Base-by-base conservation (phyloP, 1,140 invertebrate genomes). In the Pseudomyrmex flavicornis region DNA sequence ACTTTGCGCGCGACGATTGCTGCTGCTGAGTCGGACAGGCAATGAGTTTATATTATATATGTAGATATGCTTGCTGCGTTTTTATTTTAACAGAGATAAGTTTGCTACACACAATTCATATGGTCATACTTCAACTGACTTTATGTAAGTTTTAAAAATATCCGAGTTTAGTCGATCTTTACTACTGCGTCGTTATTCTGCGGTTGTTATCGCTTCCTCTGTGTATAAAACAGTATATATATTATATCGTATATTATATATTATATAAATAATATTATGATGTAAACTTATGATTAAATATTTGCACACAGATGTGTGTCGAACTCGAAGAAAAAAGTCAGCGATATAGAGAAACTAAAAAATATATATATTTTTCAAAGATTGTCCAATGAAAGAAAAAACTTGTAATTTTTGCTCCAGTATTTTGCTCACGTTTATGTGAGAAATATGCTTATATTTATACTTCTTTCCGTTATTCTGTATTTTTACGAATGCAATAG, bases 81-180 rank as follows among this genome's bases (percentile, higher is more conserved):
- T 70, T 85, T 62, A 58, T 79, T 80, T 1, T 15, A 69, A 56
- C 9, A 52, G 5, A 13, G 74, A 83, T 83, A 83, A 83, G 46
- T 65, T 12, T 10, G 59, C 22, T 15, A 17, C 26, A 26, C 46
- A 26, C 46, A 35, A 73, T 79, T 66, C n/a, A 26, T 48, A 17
- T 8, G 59, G 20, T 61, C 61, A 52, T 77, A 77, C 20, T 77
- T 61, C 13, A 79, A 62, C 72, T n/a, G 5, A 26, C 48, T 17
- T n/a, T 26, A n/a, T 15, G 50, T 8, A n/a, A 1, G 13, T 69
- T 35, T 52, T 26, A 26, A 69, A 69, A 69, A 69, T 70, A 26
- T 77, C 13, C 65, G 15, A 35, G 10, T 46, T 46, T 22, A 61
- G 59, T 80, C 46, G n/a, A 56, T 69, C 15, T 46, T 20, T 77